phyloP scores from a whole-genome alignment of 2,113 vertebrate species.

The Ammodytes marinus region DNA sequence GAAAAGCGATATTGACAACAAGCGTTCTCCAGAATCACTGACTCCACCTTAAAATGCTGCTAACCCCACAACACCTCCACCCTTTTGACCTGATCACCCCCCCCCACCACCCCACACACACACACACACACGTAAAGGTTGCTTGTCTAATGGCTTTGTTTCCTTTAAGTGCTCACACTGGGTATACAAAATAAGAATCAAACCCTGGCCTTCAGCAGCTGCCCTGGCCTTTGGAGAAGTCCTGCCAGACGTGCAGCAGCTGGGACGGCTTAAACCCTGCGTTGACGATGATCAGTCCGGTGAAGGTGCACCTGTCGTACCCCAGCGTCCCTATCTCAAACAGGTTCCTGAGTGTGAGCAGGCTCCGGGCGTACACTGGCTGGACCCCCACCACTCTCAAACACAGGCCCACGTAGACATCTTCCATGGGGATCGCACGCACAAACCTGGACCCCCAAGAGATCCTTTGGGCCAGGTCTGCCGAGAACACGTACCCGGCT shows the following conservation, averaged over 20 bases:
- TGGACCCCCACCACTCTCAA: slow-evolving; percentile 72
- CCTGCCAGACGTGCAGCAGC: slow-evolving; percentile 73
- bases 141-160: slow-evolving; percentile 18
- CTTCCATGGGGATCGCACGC: slow-evolving; percentile 84
- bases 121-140: too few relatives aligned
- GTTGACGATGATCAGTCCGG: slow-evolving; percentile 68
- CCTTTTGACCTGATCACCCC: not conserved
- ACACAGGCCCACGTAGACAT: slow-evolving; percentile 88
- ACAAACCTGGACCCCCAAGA: slow-evolving; percentile 76
- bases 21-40: too few relatives aligned
- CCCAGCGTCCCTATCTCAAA: slow-evolving; percentile 71
- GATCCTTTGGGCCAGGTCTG: slow-evolving; percentile 77
- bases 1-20: too few relatives aligned
- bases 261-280: slow-evolving; percentile 63
- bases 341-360: slow-evolving; percentile 54
- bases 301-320: slow-evolving; percentile 83
- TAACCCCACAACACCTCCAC: not conserved
- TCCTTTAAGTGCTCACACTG: not conserved
- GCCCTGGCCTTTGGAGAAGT: slow-evolving; percentile 66
- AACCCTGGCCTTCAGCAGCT: slow-evolving; percentile 68
- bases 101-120: too few relatives aligned
- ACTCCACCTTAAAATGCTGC: too few relatives aligned
- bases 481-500: slow-evolving; percentile 85
- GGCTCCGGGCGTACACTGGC: slow-evolving; percentile 64
- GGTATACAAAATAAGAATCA: too few relatives aligned